Evolutionary conservation across 2,113 vertebrate genomes (phyloP).

Genomic region (Neolamprologus kungweensis): DNA sequence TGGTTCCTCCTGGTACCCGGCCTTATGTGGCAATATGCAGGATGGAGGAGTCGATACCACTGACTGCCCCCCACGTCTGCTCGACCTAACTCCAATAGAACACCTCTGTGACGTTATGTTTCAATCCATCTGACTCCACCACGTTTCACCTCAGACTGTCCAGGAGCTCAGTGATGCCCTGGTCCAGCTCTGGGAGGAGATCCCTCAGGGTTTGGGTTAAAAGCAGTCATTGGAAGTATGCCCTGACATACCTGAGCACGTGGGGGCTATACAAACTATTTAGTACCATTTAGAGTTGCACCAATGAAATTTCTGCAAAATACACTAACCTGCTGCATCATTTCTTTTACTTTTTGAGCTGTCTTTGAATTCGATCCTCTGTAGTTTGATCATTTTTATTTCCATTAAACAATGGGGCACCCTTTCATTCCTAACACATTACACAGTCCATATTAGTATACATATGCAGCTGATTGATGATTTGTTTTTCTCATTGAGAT

Average conservation of each 20-base stretch:
- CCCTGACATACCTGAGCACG: not conserved
- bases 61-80: not conserved
- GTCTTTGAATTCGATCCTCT: not conserved
- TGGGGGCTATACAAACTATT: not conserved
- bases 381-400: not conserved
- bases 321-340: not conserved
- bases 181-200: not conserved
- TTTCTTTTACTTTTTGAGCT: not conserved
- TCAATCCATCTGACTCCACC: not conserved
- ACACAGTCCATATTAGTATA: not conserved
- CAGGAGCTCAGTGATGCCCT: not conserved
- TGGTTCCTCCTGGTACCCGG: not conserved
- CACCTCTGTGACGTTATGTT: not conserved
- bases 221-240: not conserved
- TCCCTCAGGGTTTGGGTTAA: not conserved
- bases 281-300: not conserved
- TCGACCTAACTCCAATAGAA: not conserved
- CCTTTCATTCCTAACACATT: not conserved
- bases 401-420: not conserved
- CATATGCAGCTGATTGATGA: not conserved
- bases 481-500: not conserved
- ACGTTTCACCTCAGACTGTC: not conserved
- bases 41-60: not conserved
- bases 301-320: not conserved
- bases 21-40: not conserved